Base-by-base conservation (phyloP, 1,140 invertebrate species). In the Amyelois transitella region DNA sequence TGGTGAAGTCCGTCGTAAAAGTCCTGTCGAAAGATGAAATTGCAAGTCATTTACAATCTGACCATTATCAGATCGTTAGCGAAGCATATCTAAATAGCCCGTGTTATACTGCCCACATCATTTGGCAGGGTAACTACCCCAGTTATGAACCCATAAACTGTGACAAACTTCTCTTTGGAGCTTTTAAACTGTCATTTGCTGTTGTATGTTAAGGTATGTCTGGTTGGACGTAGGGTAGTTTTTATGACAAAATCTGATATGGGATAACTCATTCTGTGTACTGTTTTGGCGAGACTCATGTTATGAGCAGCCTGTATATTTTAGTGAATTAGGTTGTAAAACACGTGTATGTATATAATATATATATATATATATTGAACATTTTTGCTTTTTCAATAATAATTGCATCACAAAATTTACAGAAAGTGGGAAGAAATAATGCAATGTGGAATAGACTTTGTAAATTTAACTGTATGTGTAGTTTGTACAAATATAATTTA, bases 151-250 rank as follows among this genome's bases (percentile, higher is more conserved):
- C 14, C 20, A 60, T 62, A 62, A 60, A 66, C 28, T 64, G 28
- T 55, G 18, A 0, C 51, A 17, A 53, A 55, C 53, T 51, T 60
- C 18, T 19, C 28, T 55, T 55, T 45, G 55, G 32, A 18, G 60
- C 53, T 59, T 58, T 66, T 59, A 58, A 62, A 66, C 51, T 60
- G 49, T 60, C 38, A 66, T 66, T 66, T 63, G 49, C 53, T 47
- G 19, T 19, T 19, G 44, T 20, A 19, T 47, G 19, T 47, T 20
- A 18, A 20, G 28, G 28, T 32, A 4, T 4, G 7, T 32, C 28
- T 32, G 28, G 28, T 32, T 10, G 28, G 28, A 32, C 28, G 4
- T 10, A 32, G 10, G 4, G 4, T n/a, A n/a, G n/a, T 32, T 32
- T 32, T 32, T 32, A 32, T 10, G 28, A 32, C 6, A 32, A 32